Evolutionary conservation across 2,888 invertebrate genomes (phyloP).

Genomic region (Folsomia manolachei): DNA sequence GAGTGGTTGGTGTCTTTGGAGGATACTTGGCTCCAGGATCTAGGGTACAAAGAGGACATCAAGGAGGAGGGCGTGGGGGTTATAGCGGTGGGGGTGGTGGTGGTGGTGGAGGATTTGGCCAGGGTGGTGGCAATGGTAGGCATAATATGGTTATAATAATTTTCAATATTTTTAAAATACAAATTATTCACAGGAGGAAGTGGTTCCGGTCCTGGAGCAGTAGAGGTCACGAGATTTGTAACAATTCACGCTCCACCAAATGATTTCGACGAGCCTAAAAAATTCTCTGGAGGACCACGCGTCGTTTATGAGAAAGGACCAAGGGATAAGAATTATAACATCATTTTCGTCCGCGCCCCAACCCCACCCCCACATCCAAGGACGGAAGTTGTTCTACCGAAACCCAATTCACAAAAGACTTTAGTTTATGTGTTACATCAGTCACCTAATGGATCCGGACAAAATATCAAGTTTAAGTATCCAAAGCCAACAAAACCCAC

Average conservation of each 20-base stretch:
- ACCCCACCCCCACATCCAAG: slow-evolving; percentile 53
- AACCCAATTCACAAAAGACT: slow-evolving; percentile 73
- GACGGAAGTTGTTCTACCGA: slow-evolving; percentile 74
- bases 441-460: slow-evolving; percentile 68
- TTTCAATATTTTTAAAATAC: no score
- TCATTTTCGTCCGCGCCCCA: slow-evolving; percentile 16
- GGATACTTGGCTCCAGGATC: no score
- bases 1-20: no score
- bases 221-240: not conserved
- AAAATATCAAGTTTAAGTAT: slow-evolving; percentile 74
- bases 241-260: slow-evolving; percentile 6
- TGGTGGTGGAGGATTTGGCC: no score
- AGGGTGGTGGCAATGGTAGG: no score
- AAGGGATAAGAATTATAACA: slow-evolving; percentile 8
- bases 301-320: not conserved
- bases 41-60: no score
- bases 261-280: not conserved
- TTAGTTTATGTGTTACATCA: slow-evolving; percentile 83
- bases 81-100: no score
- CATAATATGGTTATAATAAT: no score
- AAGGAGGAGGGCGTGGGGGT: no score
- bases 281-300: not conserved
- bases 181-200: no score
- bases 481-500: slow-evolving; percentile 54
- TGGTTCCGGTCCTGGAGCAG: not conserved